phyloP scores from a whole-genome alignment of 2,888 invertebrate species.

The Unio delphinus region DNA sequence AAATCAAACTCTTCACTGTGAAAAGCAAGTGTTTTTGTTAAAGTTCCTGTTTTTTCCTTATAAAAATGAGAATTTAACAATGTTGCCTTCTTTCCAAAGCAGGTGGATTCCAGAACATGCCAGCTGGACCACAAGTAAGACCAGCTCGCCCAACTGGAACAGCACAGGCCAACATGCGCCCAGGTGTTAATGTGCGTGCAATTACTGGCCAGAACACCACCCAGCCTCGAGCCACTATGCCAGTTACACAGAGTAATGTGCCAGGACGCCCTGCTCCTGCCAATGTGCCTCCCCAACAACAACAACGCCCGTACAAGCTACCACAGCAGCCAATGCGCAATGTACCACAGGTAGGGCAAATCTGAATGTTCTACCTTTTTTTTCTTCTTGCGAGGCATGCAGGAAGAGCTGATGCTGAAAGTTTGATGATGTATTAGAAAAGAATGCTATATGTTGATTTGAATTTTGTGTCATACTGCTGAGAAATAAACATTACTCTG shows the following conservation, averaged over 20 bases:
- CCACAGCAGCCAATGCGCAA: constrained; percentile 12
- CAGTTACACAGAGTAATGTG: constrained; percentile 31
- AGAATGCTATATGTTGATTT: too few species aligned
- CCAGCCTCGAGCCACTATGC: constrained; percentile 78
- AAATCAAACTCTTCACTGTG: too few species aligned
- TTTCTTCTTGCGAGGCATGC: too few species aligned
- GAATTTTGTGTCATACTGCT: too few species aligned
- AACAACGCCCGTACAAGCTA: constrained; percentile 29
- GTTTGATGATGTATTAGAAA: too few species aligned
- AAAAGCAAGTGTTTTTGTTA: too few species aligned
- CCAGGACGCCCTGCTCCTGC: constrained; percentile 23
- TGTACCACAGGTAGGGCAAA: too few species aligned
- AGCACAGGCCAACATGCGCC: constrained; percentile 24
- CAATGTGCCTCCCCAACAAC: constrained; percentile 27
- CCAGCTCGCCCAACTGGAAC: constrained; percentile 43
- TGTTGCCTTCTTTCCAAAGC: background rate
- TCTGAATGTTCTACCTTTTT: too few species aligned
- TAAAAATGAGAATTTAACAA: too few species aligned
- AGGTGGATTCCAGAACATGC: constrained; percentile 51
- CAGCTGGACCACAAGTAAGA: constrained; percentile 26
- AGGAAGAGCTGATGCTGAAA: too few species aligned
- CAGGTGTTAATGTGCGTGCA: constrained; percentile 79
- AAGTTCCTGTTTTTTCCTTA: too few species aligned
- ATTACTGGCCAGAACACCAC: constrained; percentile 79
- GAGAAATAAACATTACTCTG: too few species aligned